phyloP scores from a whole-genome alignment of 1,140 invertebrate species.

The Eueides isabella region DNA sequence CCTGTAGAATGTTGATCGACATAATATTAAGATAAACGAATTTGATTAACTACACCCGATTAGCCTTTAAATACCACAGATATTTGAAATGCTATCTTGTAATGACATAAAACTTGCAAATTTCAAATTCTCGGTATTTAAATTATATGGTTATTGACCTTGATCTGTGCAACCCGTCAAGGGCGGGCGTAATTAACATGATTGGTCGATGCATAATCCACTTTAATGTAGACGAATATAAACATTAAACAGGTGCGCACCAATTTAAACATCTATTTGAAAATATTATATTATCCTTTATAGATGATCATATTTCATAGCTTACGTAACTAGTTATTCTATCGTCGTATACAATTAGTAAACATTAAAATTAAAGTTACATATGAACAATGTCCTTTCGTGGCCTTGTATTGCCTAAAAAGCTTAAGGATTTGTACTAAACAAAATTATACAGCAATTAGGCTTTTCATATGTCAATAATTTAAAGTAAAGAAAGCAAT shows the following conservation, averaged over 20 bases:
- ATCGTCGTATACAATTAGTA: too few relatives aligned
- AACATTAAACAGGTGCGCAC: constrained; percentile 1
- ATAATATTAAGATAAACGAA: not conserved
- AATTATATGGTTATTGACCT: constrained; percentile 1
- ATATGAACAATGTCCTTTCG: not conserved
- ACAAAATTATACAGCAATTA: not conserved
- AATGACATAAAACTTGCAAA: not conserved
- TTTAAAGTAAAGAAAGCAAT: too few relatives aligned
- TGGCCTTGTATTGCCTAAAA: not conserved
- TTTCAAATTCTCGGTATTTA: not conserved
- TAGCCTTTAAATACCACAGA: not conserved
- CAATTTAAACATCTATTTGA: not conserved
- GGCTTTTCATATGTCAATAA: not conserved
- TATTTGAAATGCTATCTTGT: not conserved
- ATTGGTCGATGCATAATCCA: constrained; percentile 9
- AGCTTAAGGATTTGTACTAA: not conserved
- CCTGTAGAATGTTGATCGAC: not conserved
- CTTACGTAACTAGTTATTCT: not conserved
- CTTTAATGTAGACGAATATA: not conserved
- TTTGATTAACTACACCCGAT: not conserved
- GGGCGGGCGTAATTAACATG: not conserved
- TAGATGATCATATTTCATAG: not conserved
- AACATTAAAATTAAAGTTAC: too few relatives aligned
- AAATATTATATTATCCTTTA: not conserved
- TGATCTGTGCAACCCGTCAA: constrained; percentile 2